These are phyloP conservation scores for Elanoides forficatus DNA, from an alignment of 2,113 vertebrate genomes.

Conservation along the genomic window DNA sequence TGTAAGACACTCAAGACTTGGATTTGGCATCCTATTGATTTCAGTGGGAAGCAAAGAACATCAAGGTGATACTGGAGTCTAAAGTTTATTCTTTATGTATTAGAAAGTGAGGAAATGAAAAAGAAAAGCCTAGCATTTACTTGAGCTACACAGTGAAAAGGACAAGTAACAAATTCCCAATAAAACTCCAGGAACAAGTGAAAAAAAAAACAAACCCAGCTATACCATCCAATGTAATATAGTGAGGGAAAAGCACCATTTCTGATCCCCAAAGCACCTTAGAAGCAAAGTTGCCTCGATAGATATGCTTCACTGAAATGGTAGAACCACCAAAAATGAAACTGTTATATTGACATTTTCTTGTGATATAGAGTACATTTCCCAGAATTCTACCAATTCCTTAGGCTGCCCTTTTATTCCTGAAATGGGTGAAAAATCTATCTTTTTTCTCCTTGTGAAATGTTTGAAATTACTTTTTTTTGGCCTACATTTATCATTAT, in stretches of 20 bases:
- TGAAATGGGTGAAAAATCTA: not conserved
- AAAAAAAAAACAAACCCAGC: not conserved
- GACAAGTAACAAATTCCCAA: not conserved
- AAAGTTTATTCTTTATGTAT: not conserved
- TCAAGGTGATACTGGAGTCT: not conserved
- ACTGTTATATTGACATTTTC: not conserved
- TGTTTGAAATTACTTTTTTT: not conserved
- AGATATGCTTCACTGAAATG: not conserved
- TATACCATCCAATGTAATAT: accelerated
- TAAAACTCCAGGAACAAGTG: not conserved
- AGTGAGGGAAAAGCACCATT: not conserved
- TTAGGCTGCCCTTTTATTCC: not conserved
- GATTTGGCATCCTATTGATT: not conserved
- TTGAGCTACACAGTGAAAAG: not conserved
- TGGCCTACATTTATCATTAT: not conserved
- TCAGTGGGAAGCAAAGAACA: not conserved
- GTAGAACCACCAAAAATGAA: not conserved
- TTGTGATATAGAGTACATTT: not conserved
- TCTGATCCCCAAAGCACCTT: not conserved
- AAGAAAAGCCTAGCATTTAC: not conserved
- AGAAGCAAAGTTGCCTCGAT: not conserved
- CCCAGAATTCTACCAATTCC: not conserved
- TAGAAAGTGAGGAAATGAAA: not conserved
- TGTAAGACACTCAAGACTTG: not conserved
- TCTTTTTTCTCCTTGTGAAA: not conserved